phyloP scores from a whole-genome alignment of 2,797 vertebrate species.

The Triplophysa bombifrons region DNA sequence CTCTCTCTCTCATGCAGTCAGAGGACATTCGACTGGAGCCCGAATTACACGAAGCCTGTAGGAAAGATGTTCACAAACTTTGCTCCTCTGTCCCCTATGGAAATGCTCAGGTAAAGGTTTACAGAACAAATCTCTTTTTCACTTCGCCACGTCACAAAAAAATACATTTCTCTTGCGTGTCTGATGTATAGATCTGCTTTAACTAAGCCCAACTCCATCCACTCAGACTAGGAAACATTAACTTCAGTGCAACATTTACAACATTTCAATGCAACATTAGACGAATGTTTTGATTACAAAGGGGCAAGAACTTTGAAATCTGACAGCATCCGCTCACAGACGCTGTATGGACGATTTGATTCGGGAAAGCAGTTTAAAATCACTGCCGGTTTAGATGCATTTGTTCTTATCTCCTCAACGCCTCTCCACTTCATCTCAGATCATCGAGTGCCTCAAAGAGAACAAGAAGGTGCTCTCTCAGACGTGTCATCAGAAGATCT shows the following conservation, averaged over 20 bases:
- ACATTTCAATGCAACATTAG: no score
- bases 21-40: conserved; percentile 97
- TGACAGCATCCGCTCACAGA: not conserved
- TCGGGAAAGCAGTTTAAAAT: not conserved
- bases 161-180: not conserved
- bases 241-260: no score
- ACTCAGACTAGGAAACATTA: no score
- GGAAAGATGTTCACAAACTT: conserved; percentile 85
- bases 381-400: not conserved
- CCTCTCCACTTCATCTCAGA: conserved; percentile 68
- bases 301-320: not conserved
- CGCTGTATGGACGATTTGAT: not conserved
- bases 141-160: not conserved
- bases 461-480: conserved; percentile 85
- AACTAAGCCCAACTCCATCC: no score
- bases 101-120: conserved; percentile 88
- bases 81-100: conserved; percentile 90
- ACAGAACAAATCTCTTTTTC: not conserved
- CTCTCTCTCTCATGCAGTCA: conserved; percentile 65
- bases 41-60: conserved; percentile 92
- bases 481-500: conserved; percentile 92
- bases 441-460: conserved; percentile 96
- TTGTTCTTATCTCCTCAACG: not conserved
- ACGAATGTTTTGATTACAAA: no score
- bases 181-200: no score